Base-by-base conservation (phyloP, 1,140 invertebrate genomes). In the Phortica variegata region DNA sequence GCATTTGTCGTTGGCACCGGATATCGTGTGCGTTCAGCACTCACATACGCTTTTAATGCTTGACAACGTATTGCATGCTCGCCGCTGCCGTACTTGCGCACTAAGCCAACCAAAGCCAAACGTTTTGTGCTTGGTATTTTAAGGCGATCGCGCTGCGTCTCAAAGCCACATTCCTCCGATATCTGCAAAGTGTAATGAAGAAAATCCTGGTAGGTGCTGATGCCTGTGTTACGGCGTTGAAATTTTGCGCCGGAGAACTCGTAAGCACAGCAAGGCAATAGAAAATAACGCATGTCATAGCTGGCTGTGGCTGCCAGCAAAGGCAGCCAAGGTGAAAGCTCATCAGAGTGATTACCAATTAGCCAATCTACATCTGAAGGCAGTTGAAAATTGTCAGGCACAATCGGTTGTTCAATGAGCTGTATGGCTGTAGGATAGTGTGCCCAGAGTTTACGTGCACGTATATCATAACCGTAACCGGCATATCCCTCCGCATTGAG, bases 341-440 rank as follows among this genome's bases (percentile, higher is more conserved):
- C 96, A 81, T 98, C 97, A 32, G 94, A 96, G 80, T 99, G 97
- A 81, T 99, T 99, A 33, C 97, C 96, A 76, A 99, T 95, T 10
- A 98, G 77, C 93, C 95, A 98, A 74, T 97, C 91, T 32, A 78
- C 82, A n/a, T 87, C 80, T 17, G 87, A 84, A 71, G 89, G 93
- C n/a, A 85, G 65, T 39, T 80, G 79, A 29, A 83, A 75, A 49
- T 84, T 82, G 21, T 85, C 86, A 20, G 91, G 90, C 47, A 81
- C 83, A 43, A 94, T 82, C 1, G 86, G 82, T 55, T 71, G 66
- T 48, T 83, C 82, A 79, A 87, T 51, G 9, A 82, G 68, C 34
- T 50, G 43, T 1, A 81, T 79, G 47, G 76, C 73, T 20, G 73
- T 40, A 9, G 85, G 82, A 77, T 88, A 95, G 10, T 85, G 77